Percentiles rank a stretch among this genome's conserved stretches.
These are phyloP conservation scores for Tetrao urogallus DNA, from an alignment of 2,113 vertebrate species.

Conservation along the genomic window DNA sequence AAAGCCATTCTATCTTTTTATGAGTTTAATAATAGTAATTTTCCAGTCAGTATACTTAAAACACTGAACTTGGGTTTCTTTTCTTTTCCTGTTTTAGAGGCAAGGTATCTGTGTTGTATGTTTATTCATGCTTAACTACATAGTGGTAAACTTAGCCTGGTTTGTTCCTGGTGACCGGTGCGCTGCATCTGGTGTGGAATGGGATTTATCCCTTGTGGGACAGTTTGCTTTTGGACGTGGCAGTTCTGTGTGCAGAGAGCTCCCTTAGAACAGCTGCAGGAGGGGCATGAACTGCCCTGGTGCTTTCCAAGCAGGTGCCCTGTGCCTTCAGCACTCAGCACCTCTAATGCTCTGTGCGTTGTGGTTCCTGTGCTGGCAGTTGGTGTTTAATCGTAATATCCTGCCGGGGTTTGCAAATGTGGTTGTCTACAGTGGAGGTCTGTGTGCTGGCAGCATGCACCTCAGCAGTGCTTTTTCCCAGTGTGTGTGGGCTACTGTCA, in stretches of 20 bases:
- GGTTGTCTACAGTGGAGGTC: not conserved
- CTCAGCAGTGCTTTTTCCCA: conserved; percentile 8
- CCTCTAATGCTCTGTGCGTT: not conserved
- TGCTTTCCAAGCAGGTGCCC: not conserved
- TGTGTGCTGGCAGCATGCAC: not conserved
- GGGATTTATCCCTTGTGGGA: not conserved
- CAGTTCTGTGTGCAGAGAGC: not conserved
- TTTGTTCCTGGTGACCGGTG: not conserved
- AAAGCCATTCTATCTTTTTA: not conserved
- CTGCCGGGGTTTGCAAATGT: not conserved
- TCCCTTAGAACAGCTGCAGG: not conserved
- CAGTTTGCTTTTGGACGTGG: not conserved
- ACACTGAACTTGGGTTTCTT: not conserved
- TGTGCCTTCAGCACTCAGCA: not conserved
- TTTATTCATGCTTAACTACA: not conserved
- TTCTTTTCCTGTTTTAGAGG: not conserved
- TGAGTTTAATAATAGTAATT: not conserved
- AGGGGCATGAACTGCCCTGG: accelerated
- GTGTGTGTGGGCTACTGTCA: not conserved
- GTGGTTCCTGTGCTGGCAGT: not conserved
- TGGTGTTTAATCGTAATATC: not conserved
- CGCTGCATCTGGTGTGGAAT: not conserved
- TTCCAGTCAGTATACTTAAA: too few relatives aligned
- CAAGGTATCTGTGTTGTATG: not conserved
- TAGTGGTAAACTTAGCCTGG: not conserved